Percentiles rank a stretch among this genome's conserved stretches.
These are phyloP conservation scores for Dinothrombium tinctorium DNA, from an alignment of 1,140 invertebrate genomes.

Conservation along the genomic window DNA sequence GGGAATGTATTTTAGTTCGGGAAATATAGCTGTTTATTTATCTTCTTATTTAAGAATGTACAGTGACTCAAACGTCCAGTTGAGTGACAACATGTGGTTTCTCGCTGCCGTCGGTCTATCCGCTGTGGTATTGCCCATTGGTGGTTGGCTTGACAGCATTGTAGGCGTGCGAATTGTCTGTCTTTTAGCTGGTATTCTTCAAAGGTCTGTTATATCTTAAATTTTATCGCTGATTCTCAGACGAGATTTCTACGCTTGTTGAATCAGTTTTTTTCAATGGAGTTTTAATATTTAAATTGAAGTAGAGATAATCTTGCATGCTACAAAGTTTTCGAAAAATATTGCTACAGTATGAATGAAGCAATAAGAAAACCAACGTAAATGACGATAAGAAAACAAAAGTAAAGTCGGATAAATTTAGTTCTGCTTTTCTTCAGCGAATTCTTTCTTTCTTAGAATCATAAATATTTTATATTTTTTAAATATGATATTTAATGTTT, in stretches of 20 bases:
- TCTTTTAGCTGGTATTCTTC: conserved; percentile 1
- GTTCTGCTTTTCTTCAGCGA: no score
- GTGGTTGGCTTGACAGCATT: conserved; percentile 2
- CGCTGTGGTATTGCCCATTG: conserved; percentile 6
- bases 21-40: conserved; percentile 7
- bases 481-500: no score
- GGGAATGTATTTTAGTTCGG: conserved; percentile 8
- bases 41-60: conserved; percentile 5
- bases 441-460: no score
- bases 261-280: background rate
- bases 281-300: background rate
- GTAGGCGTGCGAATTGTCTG: conserved; percentile 6
- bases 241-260: no score
- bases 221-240: no score
- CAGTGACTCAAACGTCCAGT: background rate
- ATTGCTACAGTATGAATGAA: no score
- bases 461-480: no score
- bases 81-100: conserved; percentile 8
- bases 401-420: no score
- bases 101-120: conserved; percentile 6
- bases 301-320: no score
- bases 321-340: no score
- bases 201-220: conserved; percentile 3
- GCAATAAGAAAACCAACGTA: no score
- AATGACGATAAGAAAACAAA: no score